Evolutionary conservation across 2,113 vertebrate genomes (phyloP), one percentile per base, ranked within the genome.

Genomic region (Lota lota): DNA sequence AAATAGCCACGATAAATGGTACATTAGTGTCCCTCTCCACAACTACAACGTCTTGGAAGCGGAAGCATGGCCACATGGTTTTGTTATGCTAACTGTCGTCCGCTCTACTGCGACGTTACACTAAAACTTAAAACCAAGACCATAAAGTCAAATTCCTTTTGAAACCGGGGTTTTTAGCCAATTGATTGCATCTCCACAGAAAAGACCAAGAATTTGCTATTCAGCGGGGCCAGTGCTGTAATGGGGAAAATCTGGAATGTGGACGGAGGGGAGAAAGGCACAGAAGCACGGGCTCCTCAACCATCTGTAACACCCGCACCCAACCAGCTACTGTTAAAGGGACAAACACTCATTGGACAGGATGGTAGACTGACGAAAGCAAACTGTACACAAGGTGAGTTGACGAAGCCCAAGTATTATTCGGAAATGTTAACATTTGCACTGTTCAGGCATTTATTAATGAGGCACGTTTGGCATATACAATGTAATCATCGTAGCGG

Each of bases 141-240:
- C 40, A 47, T 14, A 2, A 47, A 14, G 10, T 47, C 40, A 2
- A 47, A 11, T 47, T 47, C 40, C 40, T 33, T 5, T 33, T 4
- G 7, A 33, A 14, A 14, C 12, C 6, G 0, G 6, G 7, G 7
- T 47, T 47, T 11, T 47, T 47, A 47, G 10, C 40, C 2, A 10
- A 47, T 2, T 47, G 40, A 12, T 47, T 47, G 2, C 1, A 47
- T 6, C 7, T 3, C 16, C 56, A 12, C 57, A 93, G 91, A 85
- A 51, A 93, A 91, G 74, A 93, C 91, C 0, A 92, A 88, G 67
- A 87, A 76, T 20, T 28, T 93, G 53, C 90, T 93, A 0, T 93
- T 92, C 51, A 90, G 36, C 1, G 92, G 91, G 1, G 88, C 91
- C 11, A 91, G 86, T 58, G 81, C 88, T 0, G 78, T 91, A 57